phyloP scores from a whole-genome alignment of 2,113 vertebrate species.

The Menidia beryllina region DNA sequence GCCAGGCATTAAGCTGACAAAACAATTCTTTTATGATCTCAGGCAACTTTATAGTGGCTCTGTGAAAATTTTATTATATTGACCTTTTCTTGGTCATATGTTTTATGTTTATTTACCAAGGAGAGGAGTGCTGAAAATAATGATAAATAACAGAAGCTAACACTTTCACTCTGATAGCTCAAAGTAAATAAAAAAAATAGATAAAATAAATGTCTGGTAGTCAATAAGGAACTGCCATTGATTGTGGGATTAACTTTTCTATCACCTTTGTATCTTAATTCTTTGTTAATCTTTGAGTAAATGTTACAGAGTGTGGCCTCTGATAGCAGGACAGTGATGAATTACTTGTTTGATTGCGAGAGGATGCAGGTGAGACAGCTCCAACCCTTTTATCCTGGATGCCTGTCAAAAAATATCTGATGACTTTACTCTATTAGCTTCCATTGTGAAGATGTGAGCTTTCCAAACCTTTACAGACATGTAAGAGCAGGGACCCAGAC shows the following conservation, averaged over 20 bases:
- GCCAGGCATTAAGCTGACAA: slow-evolving; percentile 54
- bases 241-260: slow-evolving; percentile 44
- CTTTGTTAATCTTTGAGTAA: slow-evolving; percentile 39
- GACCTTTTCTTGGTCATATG: slow-evolving; percentile 51
- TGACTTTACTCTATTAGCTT: slow-evolving; percentile 25
- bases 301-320: slow-evolving; percentile 42
- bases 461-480: slow-evolving; percentile 43
- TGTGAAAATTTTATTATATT: slow-evolving; percentile 44
- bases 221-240: slow-evolving; percentile 60
- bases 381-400: slow-evolving; percentile 61
- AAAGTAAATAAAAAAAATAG: slow-evolving; percentile 18
- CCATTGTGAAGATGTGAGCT: slow-evolving; percentile 33
- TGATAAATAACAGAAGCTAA: slow-evolving; percentile 40
- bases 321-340: slow-evolving; percentile 58
- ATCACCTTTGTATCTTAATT: slow-evolving; percentile 27
- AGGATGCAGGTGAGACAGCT: slow-evolving; percentile 68
- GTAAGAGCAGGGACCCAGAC: slow-evolving; percentile 11
- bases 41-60: slow-evolving; percentile 38
- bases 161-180: slow-evolving; percentile 40
- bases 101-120: slow-evolving; percentile 57
- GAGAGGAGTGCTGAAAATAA: slow-evolving; percentile 33
- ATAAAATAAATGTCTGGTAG: slow-evolving; percentile 7
- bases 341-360: slow-evolving; percentile 61
- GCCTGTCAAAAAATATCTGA: slow-evolving; percentile 50
- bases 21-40: slow-evolving; percentile 52